Base-by-base conservation (phyloP, 2,888 invertebrate species). In the Trilocha varians region DNA sequence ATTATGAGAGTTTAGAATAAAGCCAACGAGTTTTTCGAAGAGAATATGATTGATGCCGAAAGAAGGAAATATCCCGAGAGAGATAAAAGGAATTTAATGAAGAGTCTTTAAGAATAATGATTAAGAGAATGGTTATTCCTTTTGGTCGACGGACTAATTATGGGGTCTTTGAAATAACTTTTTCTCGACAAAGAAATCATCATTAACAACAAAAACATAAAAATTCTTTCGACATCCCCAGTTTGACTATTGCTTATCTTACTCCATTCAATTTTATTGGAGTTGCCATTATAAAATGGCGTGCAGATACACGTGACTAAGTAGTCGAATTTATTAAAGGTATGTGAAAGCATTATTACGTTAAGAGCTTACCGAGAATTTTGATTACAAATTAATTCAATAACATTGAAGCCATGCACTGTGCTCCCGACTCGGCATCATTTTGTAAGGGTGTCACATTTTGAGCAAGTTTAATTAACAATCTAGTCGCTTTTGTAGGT, bases 21-120 rank as follows among this genome's bases (percentile, higher is more conserved):
- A 82, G 82, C 82, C 82, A 83, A 82, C 78, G 80, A 84, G 82
- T 83, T 84, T 84, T 84, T 84, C 75, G 73, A 65, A 83, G 77
- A 79, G 80, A 82, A 83, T 84, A 82, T 85, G 85, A 85, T 85
- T 85, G 85, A 85, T 85, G 83, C 82, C 72, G 63, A 75, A 65
- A 71, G 70, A 73, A 82, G 78, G 76, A 83, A 84, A 84, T 82
- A 83, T 82, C 84, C 78, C 72, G 74, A 67, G 76, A 82, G 78
- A 85, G 82, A 84, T 83, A 83, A 84, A 84, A 84, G 82, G 84
- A 85, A 80, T 84, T 83, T 84, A 83, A 85, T 85, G 85, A 84
- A 84, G 80, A 84, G 74, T 83, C 83, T 83, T 85, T 83, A 83
- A 82, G 82, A 84, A 84, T 83, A 82, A 83, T 84, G 79, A 83